Evolutionary conservation across 2,113 vertebrate species (phyloP).

Genomic region (Campylomormyrus numenius): DNA sequence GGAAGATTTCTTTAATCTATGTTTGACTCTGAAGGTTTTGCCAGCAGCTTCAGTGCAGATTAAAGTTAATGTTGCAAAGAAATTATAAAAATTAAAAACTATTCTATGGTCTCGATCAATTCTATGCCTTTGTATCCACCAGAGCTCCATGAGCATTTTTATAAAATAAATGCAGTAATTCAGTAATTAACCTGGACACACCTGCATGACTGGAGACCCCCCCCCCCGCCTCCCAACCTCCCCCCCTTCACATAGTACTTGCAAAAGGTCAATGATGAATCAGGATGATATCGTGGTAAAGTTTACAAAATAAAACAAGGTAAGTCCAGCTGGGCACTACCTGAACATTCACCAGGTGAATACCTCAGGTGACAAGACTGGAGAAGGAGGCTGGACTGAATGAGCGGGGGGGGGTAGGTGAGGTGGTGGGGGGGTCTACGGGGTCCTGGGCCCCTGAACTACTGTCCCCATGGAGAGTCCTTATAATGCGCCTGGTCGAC

Average conservation of each 20-base stretch:
- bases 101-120: constrained; percentile 7
- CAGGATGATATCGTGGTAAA: neutral
- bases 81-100: neutral
- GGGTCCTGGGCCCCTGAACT: constrained; percentile 23
- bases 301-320: constrained; percentile 22
- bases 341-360: constrained; percentile 38
- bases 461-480: constrained; percentile 43
- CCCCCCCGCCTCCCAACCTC: neutral
- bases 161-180: neutral
- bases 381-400: constrained; percentile 22
- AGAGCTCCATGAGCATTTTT: constrained; percentile 5
- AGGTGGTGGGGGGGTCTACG: constrained; percentile 39
- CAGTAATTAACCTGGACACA: neutral
- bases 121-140: constrained; percentile 5
- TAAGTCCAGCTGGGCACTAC: constrained; percentile 32
- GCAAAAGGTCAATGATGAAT: constrained; percentile 27
- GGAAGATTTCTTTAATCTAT: neutral
- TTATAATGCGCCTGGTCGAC: constrained; percentile 13
- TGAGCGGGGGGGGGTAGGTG: constrained; percentile 10
- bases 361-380: constrained; percentile 27
- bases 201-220: neutral
- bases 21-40: constrained; percentile 8
- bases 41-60: constrained; percentile 26
- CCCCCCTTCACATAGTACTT: neutral
- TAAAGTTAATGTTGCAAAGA: constrained; percentile 33